Conservation (phyloP, 2,113 vertebrate genomes). For the Oreochromis tanganicae region DNA sequence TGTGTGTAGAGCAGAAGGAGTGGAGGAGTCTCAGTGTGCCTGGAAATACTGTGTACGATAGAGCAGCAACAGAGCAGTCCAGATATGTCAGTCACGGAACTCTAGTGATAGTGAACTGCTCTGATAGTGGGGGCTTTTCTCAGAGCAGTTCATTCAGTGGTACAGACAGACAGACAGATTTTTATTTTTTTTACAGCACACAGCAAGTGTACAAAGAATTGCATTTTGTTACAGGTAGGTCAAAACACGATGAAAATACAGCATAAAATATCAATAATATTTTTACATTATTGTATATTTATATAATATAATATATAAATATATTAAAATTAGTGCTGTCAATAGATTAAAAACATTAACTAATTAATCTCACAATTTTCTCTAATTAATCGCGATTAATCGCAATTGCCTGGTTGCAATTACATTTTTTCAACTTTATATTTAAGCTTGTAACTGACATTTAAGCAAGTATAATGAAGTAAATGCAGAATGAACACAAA, state of each 20-base stretch:
- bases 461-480: not conserved
- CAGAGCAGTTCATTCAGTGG: not conserved
- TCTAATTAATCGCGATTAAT: not conserved
- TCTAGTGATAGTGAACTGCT: not conserved
- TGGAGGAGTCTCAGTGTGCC: not conserved
- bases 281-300: not conserved
- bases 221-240: not conserved
- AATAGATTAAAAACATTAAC: not conserved
- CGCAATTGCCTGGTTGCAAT: not conserved
- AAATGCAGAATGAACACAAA: not conserved
- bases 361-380: not conserved
- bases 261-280: not conserved
- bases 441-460: not conserved
- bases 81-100: not conserved
- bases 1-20: not conserved
- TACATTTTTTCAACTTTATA: not conserved
- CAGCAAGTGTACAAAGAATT: not conserved
- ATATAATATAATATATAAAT: not conserved
- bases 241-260: too few relatives aligned
- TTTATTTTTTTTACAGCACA: not conserved
- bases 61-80: not conserved
- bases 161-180: not conserved
- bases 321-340: not conserved
- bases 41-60: not conserved
- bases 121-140: not conserved